Percentiles rank a stretch among this genome's conserved stretches.
Evolutionary conservation across 2,888 invertebrate genomes (phyloP).

Genomic region (Sclerodermus sp.): DNA sequence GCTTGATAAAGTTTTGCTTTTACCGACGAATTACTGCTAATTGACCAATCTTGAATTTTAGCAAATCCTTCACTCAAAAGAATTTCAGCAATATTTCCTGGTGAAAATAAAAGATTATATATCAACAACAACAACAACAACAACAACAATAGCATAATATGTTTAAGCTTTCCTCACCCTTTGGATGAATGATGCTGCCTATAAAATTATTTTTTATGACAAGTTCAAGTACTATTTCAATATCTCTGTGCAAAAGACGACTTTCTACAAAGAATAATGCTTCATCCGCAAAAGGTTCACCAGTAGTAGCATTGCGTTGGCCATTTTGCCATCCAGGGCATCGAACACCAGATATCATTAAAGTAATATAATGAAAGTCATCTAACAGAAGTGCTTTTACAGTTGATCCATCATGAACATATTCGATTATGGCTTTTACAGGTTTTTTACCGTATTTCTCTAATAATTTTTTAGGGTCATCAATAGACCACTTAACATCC

Average conservation of each 20-base stretch:
- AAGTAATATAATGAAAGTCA: constrained; percentile 85
- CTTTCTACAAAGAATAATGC: constrained; percentile 93
- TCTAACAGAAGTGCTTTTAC: constrained; percentile 89
- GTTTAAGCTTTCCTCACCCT: constrained; percentile 56
- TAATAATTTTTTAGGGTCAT: constrained; percentile 80
- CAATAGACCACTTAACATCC: constrained; percentile 85
- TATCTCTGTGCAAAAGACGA: constrained; percentile 85
- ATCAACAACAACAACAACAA: neutral
- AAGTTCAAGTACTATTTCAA: constrained; percentile 87
- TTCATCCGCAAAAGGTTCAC: constrained; percentile 81
- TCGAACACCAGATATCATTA: constrained; percentile 94
- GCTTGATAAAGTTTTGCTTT: constrained; percentile 82
- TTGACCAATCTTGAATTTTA: constrained; percentile 91
- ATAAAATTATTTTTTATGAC: constrained; percentile 92
- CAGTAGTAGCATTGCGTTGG: constrained; percentile 71
- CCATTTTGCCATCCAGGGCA: constrained; percentile 78
- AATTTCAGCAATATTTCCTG: constrained; percentile 89
- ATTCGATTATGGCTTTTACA: constrained; percentile 91
- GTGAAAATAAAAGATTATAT: constrained; percentile 2
- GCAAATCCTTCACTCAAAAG: constrained; percentile 90
- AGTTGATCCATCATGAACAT: constrained; percentile 96
- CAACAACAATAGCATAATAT: neutral
- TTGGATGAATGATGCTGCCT: constrained; percentile 90
- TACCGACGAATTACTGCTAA: constrained; percentile 77
- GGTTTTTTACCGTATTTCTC: constrained; percentile 86